A percentile compares a stretch with the other conserved stretches of the same genome.
Conservation (phyloP, 2,113 vertebrate genomes). For the Ellobius talpinus region DNA sequence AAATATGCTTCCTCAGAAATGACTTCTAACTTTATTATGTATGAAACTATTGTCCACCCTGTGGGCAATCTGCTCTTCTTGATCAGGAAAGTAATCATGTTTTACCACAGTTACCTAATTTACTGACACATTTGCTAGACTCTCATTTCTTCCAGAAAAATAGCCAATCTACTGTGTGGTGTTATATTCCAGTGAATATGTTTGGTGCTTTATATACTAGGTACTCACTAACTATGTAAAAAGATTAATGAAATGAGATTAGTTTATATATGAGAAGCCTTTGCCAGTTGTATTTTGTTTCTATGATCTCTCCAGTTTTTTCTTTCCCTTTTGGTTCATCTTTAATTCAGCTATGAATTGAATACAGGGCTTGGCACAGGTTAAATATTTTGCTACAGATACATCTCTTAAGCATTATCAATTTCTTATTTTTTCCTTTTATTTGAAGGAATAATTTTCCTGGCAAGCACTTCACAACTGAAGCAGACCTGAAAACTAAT, state of each 20-base stretch:
- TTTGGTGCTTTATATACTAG: neutral
- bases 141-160: slow-evolving; percentile 24
- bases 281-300: neutral
- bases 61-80: neutral
- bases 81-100: slow-evolving; percentile 50
- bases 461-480: neutral
- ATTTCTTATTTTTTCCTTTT: neutral
- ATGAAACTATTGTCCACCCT: neutral
- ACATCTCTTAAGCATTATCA: neutral
- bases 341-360: neutral
- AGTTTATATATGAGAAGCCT: neutral
- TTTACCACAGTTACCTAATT: slow-evolving; percentile 48
- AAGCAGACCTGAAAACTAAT: neutral
- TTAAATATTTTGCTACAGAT: neutral
- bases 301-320: neutral
- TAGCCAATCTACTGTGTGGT: neutral
- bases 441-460: neutral
- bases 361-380: neutral
- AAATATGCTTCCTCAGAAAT: slow-evolving; percentile 15
- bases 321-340: neutral
- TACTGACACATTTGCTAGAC: slow-evolving; percentile 41
- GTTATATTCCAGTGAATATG: slow-evolving; percentile 1
- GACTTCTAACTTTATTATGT: slow-evolving; percentile 33
- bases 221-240: slow-evolving; percentile 40
- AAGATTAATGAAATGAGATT: slow-evolving; percentile 19